These are phyloP conservation scores for Lordiphosa mommai DNA, from an alignment of 1,140 invertebrate species.

Conservation along the genomic window DNA sequence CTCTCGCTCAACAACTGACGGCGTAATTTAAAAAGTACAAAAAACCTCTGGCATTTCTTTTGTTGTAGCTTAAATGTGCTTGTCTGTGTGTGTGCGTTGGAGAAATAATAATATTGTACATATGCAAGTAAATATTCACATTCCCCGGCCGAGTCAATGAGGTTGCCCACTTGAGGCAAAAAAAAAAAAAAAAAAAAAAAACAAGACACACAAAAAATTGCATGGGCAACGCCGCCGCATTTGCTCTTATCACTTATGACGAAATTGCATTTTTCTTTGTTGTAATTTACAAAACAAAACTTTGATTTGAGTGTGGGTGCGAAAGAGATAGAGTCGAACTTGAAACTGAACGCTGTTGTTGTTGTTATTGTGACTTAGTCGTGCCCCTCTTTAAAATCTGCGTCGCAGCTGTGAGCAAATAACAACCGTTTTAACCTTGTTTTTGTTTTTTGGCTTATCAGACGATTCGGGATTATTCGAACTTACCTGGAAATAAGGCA, in stretches of 20 bases:
- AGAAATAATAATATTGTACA: constrained; percentile 7
- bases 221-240: neutral
- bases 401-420: constrained; percentile 33
- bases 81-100: neutral
- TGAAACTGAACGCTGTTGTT: constrained; percentile 2
- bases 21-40: constrained; percentile 35
- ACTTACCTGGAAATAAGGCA: constrained; percentile 44
- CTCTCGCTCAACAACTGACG: constrained; percentile 36
- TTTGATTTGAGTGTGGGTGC: no score
- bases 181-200: neutral
- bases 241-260: no score
- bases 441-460: neutral
- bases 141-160: neutral
- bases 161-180: neutral
- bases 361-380: constrained; percentile 14
- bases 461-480: neutral
- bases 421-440: constrained; percentile 7
- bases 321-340: neutral
- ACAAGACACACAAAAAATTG: neutral
- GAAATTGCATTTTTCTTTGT: no score
- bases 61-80: constrained; percentile 24
- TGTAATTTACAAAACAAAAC: no score
- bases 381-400: constrained; percentile 43
- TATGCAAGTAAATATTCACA: constrained; percentile 3
- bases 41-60: constrained; percentile 42